Percentiles rank a stretch among this genome's conserved stretches.
Conservation (phyloP, 2,797 vertebrate genomes). For the Cryptoprocta ferox region DNA sequence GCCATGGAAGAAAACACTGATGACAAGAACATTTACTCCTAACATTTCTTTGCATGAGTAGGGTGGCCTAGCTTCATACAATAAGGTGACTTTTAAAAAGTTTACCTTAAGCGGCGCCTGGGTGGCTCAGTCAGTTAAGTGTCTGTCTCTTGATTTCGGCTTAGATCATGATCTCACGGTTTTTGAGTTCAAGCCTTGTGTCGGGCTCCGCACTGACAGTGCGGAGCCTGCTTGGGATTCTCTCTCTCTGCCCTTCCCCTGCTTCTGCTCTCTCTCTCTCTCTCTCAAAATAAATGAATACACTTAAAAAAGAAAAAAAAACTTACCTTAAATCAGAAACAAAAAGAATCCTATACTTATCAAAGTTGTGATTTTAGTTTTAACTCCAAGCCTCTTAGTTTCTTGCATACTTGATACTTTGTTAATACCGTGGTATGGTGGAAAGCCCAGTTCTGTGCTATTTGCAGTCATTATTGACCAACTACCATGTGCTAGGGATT, state of each 20-base stretch:
- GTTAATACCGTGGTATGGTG: background rate
- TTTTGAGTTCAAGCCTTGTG: no score
- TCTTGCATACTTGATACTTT: background rate
- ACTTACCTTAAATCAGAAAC: background rate
- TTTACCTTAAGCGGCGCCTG: background rate
- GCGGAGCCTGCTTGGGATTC: no score
- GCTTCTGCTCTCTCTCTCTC: no score
- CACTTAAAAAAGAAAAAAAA: no score
- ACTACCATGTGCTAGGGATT: background rate
- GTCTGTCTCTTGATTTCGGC: no score
- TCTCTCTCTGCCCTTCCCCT: no score
- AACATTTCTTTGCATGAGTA: background rate
- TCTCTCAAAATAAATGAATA: no score
- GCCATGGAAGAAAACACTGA: background rate
- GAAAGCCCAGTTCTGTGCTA: background rate
- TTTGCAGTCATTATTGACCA: background rate
- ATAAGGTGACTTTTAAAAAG: conserved; percentile 9
- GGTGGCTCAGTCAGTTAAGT: no score
- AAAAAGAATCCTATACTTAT: conserved; percentile 22
- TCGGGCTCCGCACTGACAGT: no score
- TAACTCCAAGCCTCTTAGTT: background rate
- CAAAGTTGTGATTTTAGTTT: background rate
- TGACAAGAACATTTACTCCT: background rate
- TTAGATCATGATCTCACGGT: no score
- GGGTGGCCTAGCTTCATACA: background rate